A percentile compares a stretch with the other conserved stretches of the same genome.
Conservation (phyloP, 2,888 invertebrate species). For the Callyntrura guangdongensis region DNA sequence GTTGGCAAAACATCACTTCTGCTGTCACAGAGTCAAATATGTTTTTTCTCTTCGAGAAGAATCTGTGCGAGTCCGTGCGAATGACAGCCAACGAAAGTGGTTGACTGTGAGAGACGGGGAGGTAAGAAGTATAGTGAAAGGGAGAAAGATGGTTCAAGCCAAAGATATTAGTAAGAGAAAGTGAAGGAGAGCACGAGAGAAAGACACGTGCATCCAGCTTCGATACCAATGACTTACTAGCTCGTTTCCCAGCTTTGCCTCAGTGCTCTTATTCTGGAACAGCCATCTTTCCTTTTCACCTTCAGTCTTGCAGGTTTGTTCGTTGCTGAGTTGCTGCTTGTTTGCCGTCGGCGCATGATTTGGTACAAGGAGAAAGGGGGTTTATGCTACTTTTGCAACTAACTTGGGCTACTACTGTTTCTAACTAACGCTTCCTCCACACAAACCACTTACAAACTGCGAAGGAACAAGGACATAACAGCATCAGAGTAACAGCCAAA, state of each 20-base stretch:
- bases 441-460: neutral
- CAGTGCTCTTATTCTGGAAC: neutral
- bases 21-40: slow-evolving; percentile 68
- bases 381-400: neutral
- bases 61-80: slow-evolving; percentile 54
- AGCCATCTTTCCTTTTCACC: slow-evolving; percentile 13
- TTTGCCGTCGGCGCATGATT: slow-evolving; percentile 52
- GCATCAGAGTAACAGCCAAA: neutral
- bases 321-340: neutral
- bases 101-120: slow-evolving; percentile 23
- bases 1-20: slow-evolving; percentile 68
- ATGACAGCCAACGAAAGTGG: slow-evolving; percentile 66
- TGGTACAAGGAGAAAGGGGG: slow-evolving; percentile 7
- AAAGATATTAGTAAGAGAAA: slow-evolving; percentile 1
- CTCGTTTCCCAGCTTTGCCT: neutral
- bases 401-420: slow-evolving; percentile 6
- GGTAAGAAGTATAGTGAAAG: neutral
- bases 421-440: too few relatives aligned
- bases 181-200: slow-evolving; percentile 1
- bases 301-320: neutral
- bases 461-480: neutral
- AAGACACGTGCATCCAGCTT: slow-evolving; percentile 52
- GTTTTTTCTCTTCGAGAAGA: slow-evolving; percentile 47
- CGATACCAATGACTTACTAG: slow-evolving; percentile 60
- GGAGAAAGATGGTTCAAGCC: neutral